Percentiles rank a stretch among this genome's conserved stretches.
Evolutionary conservation across 2,113 vertebrate genomes (phyloP).

Genomic region (Pollimyrus isidori): DNA sequence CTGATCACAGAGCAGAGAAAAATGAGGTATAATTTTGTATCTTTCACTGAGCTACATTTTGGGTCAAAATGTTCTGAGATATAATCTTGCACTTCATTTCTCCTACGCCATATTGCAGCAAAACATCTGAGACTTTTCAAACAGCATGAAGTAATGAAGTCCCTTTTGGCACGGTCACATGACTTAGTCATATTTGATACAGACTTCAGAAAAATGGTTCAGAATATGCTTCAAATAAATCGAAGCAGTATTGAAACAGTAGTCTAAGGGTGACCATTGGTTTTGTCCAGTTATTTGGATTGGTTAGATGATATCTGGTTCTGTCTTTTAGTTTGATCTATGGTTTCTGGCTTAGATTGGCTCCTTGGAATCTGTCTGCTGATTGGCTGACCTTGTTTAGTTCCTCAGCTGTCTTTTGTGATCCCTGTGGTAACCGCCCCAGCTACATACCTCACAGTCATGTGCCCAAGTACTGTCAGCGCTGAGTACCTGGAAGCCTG

Average conservation of each 20-base stretch:
- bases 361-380: not conserved
- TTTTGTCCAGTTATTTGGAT: not conserved
- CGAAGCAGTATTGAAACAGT: not conserved
- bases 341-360: not conserved
- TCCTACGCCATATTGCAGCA: not conserved
- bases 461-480: not conserved
- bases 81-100: not conserved
- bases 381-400: not conserved
- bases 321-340: not conserved
- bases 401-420: not conserved
- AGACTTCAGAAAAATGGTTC: not conserved
- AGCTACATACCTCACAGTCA: not conserved
- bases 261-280: not conserved
- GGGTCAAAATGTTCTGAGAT: slow-evolving; percentile 3
- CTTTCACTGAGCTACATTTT: not conserved
- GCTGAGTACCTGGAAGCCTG: not conserved
- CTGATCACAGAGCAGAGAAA: not conserved
- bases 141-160: not conserved
- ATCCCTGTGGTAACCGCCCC: not conserved
- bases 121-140: not conserved
- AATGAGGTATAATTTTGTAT: not conserved
- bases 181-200: not conserved
- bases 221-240: not conserved
- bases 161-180: not conserved
- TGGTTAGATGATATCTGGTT: not conserved